Base-by-base conservation (phyloP, 2,888 invertebrate genomes). In the Campoplex capitator region DNA sequence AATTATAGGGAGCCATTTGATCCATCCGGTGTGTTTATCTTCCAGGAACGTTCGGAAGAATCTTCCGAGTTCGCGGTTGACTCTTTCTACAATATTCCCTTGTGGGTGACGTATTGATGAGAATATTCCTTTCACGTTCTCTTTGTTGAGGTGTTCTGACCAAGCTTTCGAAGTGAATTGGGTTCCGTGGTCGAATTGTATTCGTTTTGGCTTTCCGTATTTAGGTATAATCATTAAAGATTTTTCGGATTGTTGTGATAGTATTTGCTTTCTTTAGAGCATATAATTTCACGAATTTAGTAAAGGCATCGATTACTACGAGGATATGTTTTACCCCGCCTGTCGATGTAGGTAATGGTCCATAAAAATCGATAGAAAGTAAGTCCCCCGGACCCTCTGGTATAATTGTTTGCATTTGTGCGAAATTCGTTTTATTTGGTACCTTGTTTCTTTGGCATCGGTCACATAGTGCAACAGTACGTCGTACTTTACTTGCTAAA, bases 131-230 rank as follows among this genome's bases (percentile, higher is more conserved):
- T 51, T 23, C 0, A 73, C 54, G 0, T 35, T 3, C 23, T 74
- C 56, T 0, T 56, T n/a, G 2, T 45, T 7, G 18, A 62, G 9
- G 0, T 45, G n/a, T 16, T 74, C 9, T 0, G 56, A 3, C 82
- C 70, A 75, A 0, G 32, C 1, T 8, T 38, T 70, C 1, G 83
- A n/a, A 0, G 75, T 82, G 8, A 75, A 74, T 42, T 81, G 81
- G 0, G 81, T 81, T 7, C 81, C 67, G 23, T 81, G 75, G 1
- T 82, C 75, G 28, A 75, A 82, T 13, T 82, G 82, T 0, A 82
- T 32, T 16, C 56, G 16, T 8, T 3, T 32, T 1, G 83, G 76
- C 28, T 71, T 83, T 2, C 82, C 56, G 18, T 70, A 70, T 0
- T 35, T 51, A 4, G 82, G 75, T 51, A 16, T 80, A 80, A 42